phyloP scores from a whole-genome alignment of 2,797 vertebrate species.

The Dendrocincla tyrannina region DNA sequence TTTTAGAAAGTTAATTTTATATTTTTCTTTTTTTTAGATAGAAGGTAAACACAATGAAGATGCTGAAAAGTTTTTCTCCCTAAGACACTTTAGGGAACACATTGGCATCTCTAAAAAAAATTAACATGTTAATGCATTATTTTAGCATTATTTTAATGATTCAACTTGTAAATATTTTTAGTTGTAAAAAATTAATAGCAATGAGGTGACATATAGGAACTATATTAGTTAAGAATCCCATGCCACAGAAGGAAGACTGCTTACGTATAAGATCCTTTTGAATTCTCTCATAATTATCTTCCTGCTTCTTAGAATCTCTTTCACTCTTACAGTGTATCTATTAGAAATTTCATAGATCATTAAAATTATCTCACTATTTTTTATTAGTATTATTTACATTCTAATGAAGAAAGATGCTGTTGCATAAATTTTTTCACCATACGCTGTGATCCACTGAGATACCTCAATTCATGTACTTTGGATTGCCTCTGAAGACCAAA shows the following conservation, averaged over 20 bases:
- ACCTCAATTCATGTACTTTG: background rate
- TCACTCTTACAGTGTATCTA: background rate
- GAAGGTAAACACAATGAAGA: background rate
- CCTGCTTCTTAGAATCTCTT: background rate
- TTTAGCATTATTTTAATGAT: background rate
- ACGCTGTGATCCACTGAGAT: background rate
- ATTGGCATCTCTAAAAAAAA: background rate
- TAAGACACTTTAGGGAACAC: background rate
- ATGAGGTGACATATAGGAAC: background rate
- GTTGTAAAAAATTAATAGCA: background rate
- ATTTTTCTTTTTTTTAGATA: background rate
- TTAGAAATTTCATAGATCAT: background rate
- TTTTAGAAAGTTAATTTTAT: background rate
- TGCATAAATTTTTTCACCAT: background rate
- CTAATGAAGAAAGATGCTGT: background rate
- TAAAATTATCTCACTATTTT: background rate
- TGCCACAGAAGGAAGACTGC: background rate
- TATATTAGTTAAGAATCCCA: background rate
- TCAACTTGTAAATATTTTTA: background rate
- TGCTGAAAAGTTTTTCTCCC: background rate
- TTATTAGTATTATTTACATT: background rate
- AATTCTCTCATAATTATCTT: background rate
- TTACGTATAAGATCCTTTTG: background rate
- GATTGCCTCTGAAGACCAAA: background rate
- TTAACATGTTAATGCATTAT: background rate